phyloP scores from a whole-genome alignment of 2,113 vertebrate species.

The Cisticola juncidis region DNA sequence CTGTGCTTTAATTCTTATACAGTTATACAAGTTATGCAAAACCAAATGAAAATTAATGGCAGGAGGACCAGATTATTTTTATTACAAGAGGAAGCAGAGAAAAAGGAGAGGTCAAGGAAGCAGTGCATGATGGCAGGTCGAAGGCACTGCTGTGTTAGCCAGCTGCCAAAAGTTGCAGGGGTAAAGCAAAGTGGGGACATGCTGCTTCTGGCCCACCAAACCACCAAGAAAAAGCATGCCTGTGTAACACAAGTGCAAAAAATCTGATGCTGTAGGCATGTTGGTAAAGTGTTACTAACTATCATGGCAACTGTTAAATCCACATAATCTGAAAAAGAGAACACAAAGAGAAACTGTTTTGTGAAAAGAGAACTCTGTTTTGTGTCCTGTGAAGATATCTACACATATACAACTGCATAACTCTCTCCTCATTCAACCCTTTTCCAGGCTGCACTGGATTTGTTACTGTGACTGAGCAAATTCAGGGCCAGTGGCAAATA shows the following conservation, averaged over 20 bases:
- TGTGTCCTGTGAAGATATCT: background rate
- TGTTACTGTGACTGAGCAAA: background rate
- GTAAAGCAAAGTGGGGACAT: background rate
- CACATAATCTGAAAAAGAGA: background rate
- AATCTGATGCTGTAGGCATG: background rate
- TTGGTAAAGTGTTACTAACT: background rate
- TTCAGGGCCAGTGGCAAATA: background rate
- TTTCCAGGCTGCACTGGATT: background rate
- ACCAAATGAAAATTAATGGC: background rate
- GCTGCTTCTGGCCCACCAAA: background rate
- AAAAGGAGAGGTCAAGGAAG: background rate
- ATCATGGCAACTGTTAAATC: background rate
- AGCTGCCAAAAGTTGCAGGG: background rate
- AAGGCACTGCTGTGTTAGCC: background rate
- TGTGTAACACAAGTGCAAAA: background rate
- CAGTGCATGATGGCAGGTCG: rapidly evolving
- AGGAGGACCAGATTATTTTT: background rate
- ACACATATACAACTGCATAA: background rate
- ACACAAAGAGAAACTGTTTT: too few species aligned
- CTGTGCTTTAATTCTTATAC: background rate
- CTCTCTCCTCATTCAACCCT: background rate
- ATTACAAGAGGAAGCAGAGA: background rate
- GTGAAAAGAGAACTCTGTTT: background rate
- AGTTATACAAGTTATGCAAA: background rate
- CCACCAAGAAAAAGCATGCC: background rate